phyloP scores from a whole-genome alignment of 2,113 vertebrate genomes.

The Cichladusa arquata region DNA sequence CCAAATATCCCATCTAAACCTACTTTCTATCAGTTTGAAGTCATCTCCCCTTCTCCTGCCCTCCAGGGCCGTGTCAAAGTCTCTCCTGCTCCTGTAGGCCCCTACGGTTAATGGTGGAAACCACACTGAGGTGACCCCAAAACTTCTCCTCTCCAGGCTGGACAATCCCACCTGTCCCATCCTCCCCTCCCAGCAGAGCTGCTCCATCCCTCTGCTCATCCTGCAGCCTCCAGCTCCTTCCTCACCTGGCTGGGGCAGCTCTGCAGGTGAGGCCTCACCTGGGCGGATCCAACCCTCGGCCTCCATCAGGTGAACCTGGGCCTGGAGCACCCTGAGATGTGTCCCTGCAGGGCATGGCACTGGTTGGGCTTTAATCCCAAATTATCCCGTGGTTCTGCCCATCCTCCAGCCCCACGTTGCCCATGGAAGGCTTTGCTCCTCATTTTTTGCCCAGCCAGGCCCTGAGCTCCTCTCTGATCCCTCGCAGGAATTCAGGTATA shows the following conservation, averaged over 20 bases:
- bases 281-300: neutral
- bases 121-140: accelerated
- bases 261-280: neutral
- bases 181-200: neutral
- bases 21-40: neutral
- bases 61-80: neutral
- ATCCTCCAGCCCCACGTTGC: accelerated
- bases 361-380: neutral
- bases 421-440: neutral
- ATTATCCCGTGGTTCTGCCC: accelerated
- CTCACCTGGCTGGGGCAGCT: neutral
- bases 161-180: neutral
- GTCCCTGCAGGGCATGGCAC: neutral
- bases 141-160: neutral
- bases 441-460: neutral
- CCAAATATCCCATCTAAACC: neutral
- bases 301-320: neutral
- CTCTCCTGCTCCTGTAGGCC: neutral
- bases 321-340: neutral
- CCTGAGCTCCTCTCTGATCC: neutral
- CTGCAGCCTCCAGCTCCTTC: accelerated
- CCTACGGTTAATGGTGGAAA: neutral
- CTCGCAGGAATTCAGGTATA: neutral
- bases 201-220: neutral
- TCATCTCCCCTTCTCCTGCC: neutral